Evolutionary conservation across 1,140 invertebrate genomes (phyloP).

Genomic region (Eurosta solidaginis): DNA sequence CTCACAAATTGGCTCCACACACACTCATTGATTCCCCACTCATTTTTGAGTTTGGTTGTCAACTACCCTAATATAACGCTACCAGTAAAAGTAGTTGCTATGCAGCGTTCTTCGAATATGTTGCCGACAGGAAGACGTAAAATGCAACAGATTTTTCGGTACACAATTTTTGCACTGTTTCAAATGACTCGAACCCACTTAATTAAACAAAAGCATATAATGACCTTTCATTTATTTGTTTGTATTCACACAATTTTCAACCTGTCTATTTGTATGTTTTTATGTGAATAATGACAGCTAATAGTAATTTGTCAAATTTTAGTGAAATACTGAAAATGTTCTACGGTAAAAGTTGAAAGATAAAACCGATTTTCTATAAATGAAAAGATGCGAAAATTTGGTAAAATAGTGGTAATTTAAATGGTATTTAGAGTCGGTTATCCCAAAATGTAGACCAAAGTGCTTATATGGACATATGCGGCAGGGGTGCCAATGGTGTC

Average conservation of each 20-base stretch:
- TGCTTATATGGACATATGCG: too few species aligned
- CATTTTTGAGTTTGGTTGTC: background rate
- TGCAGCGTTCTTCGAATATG: too few species aligned
- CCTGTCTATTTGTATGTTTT: background rate
- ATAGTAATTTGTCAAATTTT: conserved; percentile 50
- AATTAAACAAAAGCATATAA: conserved; percentile 1
- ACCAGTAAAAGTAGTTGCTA: too few species aligned
- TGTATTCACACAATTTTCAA: background rate
- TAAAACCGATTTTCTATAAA: background rate
- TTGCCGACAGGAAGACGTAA: background rate
- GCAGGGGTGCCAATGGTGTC: background rate
- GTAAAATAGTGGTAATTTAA: background rate
- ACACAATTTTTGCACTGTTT: background rate
- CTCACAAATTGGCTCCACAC: background rate
- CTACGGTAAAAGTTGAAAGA: background rate
- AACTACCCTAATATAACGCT: background rate
- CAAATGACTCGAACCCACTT: background rate
- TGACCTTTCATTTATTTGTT: background rate
- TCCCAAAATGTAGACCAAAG: too few species aligned
- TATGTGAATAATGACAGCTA: conserved; percentile 40
- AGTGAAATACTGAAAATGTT: background rate
- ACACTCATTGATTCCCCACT: background rate
- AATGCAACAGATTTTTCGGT: conserved; percentile 23
- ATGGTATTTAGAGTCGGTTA: background rate
- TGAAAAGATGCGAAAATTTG: background rate